Percentiles rank a stretch among this genome's conserved stretches.
Evolutionary conservation across 1,140 invertebrate genomes (phyloP).

Genomic region (Halictus rubicundus): DNA sequence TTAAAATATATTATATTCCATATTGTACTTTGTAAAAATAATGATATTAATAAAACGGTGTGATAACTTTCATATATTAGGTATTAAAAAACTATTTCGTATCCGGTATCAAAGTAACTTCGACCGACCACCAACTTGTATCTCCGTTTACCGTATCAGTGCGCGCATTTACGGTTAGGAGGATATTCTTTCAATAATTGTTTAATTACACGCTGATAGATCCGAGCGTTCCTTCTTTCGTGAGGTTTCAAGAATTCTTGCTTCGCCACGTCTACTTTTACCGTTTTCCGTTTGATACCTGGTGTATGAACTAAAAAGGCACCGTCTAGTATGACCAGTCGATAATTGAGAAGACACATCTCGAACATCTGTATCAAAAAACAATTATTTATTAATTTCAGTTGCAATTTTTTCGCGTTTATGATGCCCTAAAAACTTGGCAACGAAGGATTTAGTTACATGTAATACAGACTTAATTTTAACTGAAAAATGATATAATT

Average conservation of each 20-base stretch:
- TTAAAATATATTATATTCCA: not conserved
- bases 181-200: slow-evolving; percentile 82
- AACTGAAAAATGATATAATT: too few relatives aligned
- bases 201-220: slow-evolving; percentile 84
- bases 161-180: slow-evolving; percentile 72
- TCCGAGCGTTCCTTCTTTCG: slow-evolving; percentile 82
- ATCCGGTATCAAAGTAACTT: not conserved
- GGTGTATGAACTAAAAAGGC: slow-evolving; percentile 90
- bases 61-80: not conserved
- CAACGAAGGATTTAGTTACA: too few relatives aligned
- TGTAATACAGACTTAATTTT: too few relatives aligned
- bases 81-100: not conserved
- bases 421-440: too few relatives aligned
- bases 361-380: slow-evolving; percentile 86
- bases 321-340: slow-evolving; percentile 88
- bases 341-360: slow-evolving; percentile 88
- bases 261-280: slow-evolving; percentile 62
- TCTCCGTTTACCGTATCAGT: slow-evolving; percentile 18
- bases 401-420: too few relatives aligned
- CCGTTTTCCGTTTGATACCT: slow-evolving; percentile 82
- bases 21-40: not conserved
- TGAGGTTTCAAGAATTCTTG: slow-evolving; percentile 78
- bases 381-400: not conserved
- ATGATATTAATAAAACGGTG: not conserved
- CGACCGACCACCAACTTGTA: not conserved